These are phyloP conservation scores for Enoplolaimus lenunculus DNA, from an alignment of 2,888 invertebrate species.

Conservation along the genomic window DNA sequence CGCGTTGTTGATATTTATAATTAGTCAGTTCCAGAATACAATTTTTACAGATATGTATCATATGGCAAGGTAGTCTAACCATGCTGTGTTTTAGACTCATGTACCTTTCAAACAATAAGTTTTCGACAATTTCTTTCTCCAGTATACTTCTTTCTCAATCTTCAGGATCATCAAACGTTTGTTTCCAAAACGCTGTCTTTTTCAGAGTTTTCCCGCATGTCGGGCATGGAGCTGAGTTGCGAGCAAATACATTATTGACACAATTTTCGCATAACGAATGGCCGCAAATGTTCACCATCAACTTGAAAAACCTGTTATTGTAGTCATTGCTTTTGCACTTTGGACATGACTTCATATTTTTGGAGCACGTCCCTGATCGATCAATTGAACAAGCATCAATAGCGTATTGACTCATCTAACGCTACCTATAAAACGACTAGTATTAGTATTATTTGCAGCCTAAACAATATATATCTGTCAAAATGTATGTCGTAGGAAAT, in stretches of 20 bases:
- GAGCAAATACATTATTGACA: conserved; percentile 83
- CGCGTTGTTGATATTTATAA: too few species aligned
- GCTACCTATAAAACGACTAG: too few species aligned
- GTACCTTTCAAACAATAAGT: conserved; percentile 46
- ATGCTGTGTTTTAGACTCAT: too few species aligned
- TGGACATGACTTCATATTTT: conserved; percentile 57
- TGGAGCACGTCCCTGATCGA: too few species aligned
- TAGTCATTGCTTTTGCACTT: conserved; percentile 91
- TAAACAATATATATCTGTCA: too few species aligned
- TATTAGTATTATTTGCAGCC: too few species aligned
- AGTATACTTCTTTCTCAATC: conserved; percentile 94
- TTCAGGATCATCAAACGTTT: conserved; percentile 86
- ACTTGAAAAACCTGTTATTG: conserved; percentile 81
- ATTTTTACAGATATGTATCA: too few species aligned
- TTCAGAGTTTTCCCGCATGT: conserved; percentile 76
- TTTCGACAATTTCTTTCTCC: conserved; percentile 63
- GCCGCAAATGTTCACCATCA: conserved; percentile 96
- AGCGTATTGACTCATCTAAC: too few species aligned
- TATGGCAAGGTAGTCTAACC: too few species aligned
- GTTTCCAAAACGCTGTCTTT: conserved; percentile 75
- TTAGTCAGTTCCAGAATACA: too few species aligned
- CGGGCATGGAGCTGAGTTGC: conserved; percentile 88
- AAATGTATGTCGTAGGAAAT: too few species aligned
- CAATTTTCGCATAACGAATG: conserved; percentile 94
- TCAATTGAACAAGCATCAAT: too few species aligned